Conservation (phyloP, 2,113 vertebrate species). For the Triplophysa dalaica region DNA sequence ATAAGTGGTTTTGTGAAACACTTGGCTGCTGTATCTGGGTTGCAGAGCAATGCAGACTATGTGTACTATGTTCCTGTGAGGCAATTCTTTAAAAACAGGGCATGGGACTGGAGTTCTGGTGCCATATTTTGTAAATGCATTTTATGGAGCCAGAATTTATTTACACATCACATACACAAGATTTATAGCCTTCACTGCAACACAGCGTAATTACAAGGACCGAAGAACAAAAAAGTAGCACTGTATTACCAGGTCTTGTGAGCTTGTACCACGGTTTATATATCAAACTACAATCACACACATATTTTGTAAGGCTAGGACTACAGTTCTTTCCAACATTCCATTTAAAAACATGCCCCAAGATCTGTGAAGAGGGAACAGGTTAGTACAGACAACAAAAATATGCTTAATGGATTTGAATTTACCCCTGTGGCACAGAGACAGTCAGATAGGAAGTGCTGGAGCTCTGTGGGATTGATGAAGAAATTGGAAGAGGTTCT, state of each 20-base stretch:
- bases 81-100: too few species aligned
- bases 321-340: background rate
- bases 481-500: constrained; percentile 33
- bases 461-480: constrained; percentile 55
- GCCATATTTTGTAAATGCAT: background rate
- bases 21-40: background rate
- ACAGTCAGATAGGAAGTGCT: constrained; percentile 54
- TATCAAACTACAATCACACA: too few species aligned
- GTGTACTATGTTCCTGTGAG: background rate
- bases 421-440: constrained; percentile 50
- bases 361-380: constrained; percentile 20
- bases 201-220: background rate
- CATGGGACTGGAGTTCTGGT: background rate
- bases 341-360: background rate
- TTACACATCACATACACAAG: background rate
- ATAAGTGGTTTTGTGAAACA: background rate
- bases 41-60: constrained; percentile 2
- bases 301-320: background rate
- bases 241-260: too few species aligned
- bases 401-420: constrained; percentile 47
- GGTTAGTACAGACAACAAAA: constrained; percentile 51
- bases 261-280: too few species aligned
- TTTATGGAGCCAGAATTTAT: background rate
- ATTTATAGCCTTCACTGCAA: background rate
- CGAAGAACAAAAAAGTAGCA: too few species aligned